Evolutionary conservation across 2,113 vertebrate genomes (phyloP).

Genomic region (Rissa tridactyla): DNA sequence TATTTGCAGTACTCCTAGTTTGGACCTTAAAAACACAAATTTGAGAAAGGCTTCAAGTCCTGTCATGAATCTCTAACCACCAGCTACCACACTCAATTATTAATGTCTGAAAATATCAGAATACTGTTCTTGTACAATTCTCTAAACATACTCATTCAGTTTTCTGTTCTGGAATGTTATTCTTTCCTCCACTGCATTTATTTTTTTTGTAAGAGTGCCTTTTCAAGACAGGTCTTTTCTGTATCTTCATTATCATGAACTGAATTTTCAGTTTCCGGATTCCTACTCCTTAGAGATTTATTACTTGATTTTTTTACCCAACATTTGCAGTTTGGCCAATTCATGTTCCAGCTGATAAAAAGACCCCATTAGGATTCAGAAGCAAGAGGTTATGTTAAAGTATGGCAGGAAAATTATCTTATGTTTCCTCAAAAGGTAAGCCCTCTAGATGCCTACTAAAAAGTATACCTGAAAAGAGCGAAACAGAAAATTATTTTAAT

Average conservation of each 20-base stretch:
- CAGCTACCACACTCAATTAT: background rate
- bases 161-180: slow-evolving; percentile 73
- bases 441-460: background rate
- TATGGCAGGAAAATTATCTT: background rate
- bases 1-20: background rate
- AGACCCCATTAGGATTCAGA: background rate
- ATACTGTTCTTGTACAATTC: background rate
- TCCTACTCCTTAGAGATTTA: background rate
- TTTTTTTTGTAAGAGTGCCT: slow-evolving; percentile 72
- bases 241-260: background rate
- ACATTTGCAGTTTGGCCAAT: slow-evolving; percentile 52
- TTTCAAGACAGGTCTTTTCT: slow-evolving; percentile 26
- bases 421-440: background rate
- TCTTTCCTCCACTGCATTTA: slow-evolving; percentile 72
- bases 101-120: background rate
- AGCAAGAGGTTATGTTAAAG: background rate
- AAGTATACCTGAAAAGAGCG: background rate
- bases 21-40: background rate
- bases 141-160: slow-evolving; percentile 74
- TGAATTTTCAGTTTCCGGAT: slow-evolving; percentile 17
- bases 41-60: background rate
- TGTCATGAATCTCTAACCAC: background rate
- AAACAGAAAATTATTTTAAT: background rate
- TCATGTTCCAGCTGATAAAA: slow-evolving; percentile 76
- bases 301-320: slow-evolving; percentile 24